Conservation (phyloP, 1,140 invertebrate genomes). For the Wiebesia pumilae region DNA sequence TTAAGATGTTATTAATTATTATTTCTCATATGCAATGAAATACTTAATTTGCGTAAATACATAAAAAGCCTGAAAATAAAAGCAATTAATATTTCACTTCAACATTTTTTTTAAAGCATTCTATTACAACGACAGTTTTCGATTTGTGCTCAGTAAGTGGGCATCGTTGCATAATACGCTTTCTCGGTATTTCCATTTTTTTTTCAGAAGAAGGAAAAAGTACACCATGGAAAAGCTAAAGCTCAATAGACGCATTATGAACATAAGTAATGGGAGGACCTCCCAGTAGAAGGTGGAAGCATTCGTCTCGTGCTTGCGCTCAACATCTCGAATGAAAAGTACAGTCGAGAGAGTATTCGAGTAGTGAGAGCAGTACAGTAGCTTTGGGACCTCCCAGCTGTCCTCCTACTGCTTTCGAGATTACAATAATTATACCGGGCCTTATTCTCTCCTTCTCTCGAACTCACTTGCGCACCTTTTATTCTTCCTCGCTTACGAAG, state of each 20-base stretch:
- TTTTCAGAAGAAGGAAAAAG: background rate
- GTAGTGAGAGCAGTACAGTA: slow-evolving; percentile 49
- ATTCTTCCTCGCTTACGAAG: slow-evolving; percentile 8
- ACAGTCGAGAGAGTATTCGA: background rate
- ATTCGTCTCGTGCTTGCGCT: background rate
- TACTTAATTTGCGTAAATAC: background rate
- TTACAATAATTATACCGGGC: slow-evolving; percentile 70
- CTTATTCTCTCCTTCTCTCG: slow-evolving; percentile 57
- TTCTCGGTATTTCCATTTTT: background rate
- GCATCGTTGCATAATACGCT: background rate
- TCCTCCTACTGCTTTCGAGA: slow-evolving; percentile 65
- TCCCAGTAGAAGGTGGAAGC: slow-evolving; percentile 63
- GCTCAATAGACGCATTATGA: background rate
- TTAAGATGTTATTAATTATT: background rate
- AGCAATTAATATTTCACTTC: background rate
- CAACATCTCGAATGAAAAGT: slow-evolving; percentile 10
- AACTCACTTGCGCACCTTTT: slow-evolving; percentile 4
- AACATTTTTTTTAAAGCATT: background rate
- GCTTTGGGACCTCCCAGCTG: slow-evolving; percentile 65
- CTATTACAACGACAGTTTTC: background rate
- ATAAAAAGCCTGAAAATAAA: background rate
- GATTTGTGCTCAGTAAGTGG: background rate
- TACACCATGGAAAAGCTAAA: background rate
- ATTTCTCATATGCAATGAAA: background rate
- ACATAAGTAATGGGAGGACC: slow-evolving; percentile 54